Evolutionary conservation across 2,888 invertebrate genomes (phyloP).

Genomic region (Seladonia tumulorum): DNA sequence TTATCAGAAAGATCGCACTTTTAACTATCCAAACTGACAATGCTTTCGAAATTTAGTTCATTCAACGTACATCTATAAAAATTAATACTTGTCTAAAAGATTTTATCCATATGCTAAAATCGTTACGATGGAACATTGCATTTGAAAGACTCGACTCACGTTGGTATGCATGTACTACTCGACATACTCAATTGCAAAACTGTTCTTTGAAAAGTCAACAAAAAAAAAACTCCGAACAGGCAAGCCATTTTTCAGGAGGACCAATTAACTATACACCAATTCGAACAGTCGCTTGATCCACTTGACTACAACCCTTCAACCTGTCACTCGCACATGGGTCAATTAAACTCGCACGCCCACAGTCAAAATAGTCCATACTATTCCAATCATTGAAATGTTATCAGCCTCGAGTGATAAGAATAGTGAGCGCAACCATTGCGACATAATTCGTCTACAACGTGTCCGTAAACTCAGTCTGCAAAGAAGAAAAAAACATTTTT

Average conservation of each 20-base stretch:
- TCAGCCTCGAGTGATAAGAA: constrained; percentile 4
- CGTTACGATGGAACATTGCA: neutral
- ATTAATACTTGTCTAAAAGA: neutral
- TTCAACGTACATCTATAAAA: neutral
- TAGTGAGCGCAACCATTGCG: neutral
- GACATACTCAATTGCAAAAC: neutral
- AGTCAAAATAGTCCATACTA: neutral
- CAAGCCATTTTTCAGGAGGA: neutral
- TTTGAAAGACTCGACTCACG: neutral
- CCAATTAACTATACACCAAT: neutral
- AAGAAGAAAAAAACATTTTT: neutral
- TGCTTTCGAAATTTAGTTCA: neutral
- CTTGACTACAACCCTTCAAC: neutral
- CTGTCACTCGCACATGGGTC: neutral
- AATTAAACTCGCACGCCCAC: neutral
- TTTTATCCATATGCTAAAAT: neutral
- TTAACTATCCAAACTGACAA: neutral
- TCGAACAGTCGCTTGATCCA: neutral
- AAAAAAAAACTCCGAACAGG: neutral
- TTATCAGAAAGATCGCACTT: no score
- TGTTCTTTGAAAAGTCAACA: neutral
- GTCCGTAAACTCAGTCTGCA: neutral
- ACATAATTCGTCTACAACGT: neutral
- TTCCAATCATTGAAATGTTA: neutral
- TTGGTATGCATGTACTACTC: neutral